These are phyloP conservation scores for Drosophila tani DNA, from an alignment of 1,140 invertebrate species.

Conservation along the genomic window DNA sequence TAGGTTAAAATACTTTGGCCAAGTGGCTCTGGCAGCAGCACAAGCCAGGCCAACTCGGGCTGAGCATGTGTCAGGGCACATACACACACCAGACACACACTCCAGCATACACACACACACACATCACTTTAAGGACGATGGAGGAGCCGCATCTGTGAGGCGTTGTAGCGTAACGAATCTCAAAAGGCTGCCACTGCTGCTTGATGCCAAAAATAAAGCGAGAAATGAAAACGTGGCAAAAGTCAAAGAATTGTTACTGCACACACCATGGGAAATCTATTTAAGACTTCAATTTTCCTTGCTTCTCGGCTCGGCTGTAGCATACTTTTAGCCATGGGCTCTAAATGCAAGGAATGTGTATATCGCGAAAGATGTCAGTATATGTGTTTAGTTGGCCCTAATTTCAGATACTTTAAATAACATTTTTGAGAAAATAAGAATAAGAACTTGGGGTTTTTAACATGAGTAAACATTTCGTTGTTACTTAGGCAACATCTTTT, in stretches of 20 bases:
- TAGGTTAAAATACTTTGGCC: constrained; percentile 78
- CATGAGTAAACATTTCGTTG: no score
- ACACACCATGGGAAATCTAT: constrained; percentile 56
- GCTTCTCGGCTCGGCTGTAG: neutral
- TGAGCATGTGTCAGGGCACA: constrained; percentile 43
- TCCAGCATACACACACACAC: constrained; percentile 10
- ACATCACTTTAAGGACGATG: constrained; percentile 29
- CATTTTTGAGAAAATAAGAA: no score
- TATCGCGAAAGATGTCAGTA: no score
- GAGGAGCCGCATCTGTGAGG: constrained; percentile 45
- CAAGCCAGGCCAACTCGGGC: constrained; percentile 44
- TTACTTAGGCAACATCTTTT: no score
- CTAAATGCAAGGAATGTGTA: neutral
- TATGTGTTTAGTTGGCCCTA: neutral
- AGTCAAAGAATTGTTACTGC: constrained; percentile 50
- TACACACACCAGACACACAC: constrained; percentile 23
- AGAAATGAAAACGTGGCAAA: constrained; percentile 58
- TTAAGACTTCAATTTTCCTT: constrained; percentile 43
- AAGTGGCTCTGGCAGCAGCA: constrained; percentile 65
- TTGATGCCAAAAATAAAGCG: constrained; percentile 74
- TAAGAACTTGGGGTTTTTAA: no score
- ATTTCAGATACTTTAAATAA: neutral
- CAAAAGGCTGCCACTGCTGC: constrained; percentile 61
- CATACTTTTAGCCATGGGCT: constrained; percentile 9
- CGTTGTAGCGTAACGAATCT: constrained; percentile 65